Evolutionary conservation across 2,797 vertebrate species (phyloP), one percentile per base, ranked within the genome.

Genomic region (Staurois parvus): DNA sequence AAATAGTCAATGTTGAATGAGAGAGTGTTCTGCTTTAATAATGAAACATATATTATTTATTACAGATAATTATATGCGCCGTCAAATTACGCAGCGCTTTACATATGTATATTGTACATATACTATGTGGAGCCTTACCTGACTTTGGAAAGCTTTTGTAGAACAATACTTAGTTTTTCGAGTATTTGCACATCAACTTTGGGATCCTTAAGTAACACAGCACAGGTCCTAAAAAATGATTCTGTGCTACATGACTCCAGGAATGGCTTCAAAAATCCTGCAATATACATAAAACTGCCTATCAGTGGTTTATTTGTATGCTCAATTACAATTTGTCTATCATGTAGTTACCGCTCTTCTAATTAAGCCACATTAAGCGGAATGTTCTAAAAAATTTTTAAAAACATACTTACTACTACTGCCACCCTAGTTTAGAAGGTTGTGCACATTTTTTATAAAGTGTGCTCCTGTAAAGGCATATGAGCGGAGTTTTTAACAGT

Each of bases 91-190:
- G n/a, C n/a, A n/a, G n/a, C n/a, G n/a, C n/a, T n/a, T n/a, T n/a
- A n/a, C n/a, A n/a, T n/a, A n/a, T n/a, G n/a, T n/a, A n/a, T n/a
- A n/a, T n/a, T n/a, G n/a, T n/a, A n/a, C n/a, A 48, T 15, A 11
- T 4, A 4, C 45, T 4, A 21, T 76, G 21, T 52, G 5, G 24
- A 88, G 32, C 48, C 92, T 89, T 93, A 98, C 97, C 96, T 97
- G 89, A 97, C 93, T 90, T 93, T 93, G 45, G 97, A 98, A 88
- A 98, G 96, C 67, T 97, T 98, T 91, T 98, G 97, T 17, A 99
- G 94, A 76, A 98, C 91, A 87, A 96, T 94, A 88, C 95, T 96
- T 87, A 97, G 90, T 88, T 98, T 98, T 91, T 99, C 97, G 62
- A 96, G 88, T 45, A 92, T 89, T 0, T 87, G 89, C 64, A 93